phyloP scores from a whole-genome alignment of 1,140 invertebrate genomes.

The Macrostomum lignano region DNA sequence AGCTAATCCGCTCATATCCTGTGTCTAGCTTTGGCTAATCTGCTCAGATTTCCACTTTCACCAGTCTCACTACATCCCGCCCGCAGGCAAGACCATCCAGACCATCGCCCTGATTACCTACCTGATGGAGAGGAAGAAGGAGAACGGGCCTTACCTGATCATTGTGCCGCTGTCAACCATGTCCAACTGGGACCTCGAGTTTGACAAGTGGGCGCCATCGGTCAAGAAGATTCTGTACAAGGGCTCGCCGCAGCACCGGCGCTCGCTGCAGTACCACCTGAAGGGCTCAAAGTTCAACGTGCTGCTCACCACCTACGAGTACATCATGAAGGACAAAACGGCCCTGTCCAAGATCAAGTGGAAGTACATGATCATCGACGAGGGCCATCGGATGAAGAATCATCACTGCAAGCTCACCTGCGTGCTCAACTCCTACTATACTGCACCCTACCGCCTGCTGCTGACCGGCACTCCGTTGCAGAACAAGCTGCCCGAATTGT shows the following conservation, averaged over 20 bases:
- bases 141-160: conserved; percentile 79
- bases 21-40: too few species aligned
- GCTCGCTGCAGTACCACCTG: conserved; percentile 57
- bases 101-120: conserved; percentile 79
- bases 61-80: too few species aligned
- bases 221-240: conserved; percentile 77
- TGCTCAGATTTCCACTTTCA: too few species aligned
- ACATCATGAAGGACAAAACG: conserved; percentile 90
- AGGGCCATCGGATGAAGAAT: conserved; percentile 98
- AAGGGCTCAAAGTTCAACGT: conserved; percentile 80
- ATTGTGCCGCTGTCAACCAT: conserved; percentile 87
- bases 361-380: conserved; percentile 99
- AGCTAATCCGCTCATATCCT: too few species aligned
- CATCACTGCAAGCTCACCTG: conserved; percentile 95
- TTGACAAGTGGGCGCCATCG: conserved; percentile 90
- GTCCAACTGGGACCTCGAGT: conserved; percentile 92
- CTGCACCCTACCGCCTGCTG: conserved; percentile 65
- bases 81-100: conserved; percentile 29
- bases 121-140: conserved; percentile 85
- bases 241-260: conserved; percentile 51
- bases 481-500: conserved; percentile 84
- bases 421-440: conserved; percentile 70
- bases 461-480: conserved; percentile 89
- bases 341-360: conserved; percentile 61
- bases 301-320: conserved; percentile 84